Evolutionary conservation across 2,797 vertebrate genomes (phyloP).

Genomic region (Anniella stebbinsi): DNA sequence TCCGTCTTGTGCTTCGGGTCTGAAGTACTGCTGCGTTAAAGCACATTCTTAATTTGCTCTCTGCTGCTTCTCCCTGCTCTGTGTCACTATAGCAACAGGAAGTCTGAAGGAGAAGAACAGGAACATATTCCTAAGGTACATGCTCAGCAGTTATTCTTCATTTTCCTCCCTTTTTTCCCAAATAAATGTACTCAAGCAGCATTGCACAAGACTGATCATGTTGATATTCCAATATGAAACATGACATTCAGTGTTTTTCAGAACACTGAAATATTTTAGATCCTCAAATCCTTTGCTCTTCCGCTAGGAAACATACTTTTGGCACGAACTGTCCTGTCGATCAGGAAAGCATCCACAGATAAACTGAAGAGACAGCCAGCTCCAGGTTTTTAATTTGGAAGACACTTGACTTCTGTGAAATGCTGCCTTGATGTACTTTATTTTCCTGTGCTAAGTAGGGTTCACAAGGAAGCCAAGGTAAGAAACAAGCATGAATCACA

Average conservation of each 20-base stretch:
- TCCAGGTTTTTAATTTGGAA: background rate
- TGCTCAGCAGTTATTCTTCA: background rate
- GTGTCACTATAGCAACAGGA: slow-evolving; percentile 41
- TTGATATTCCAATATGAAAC: background rate
- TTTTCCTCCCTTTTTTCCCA: no score
- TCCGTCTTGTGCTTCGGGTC: slow-evolving; percentile 9
- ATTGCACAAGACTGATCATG: background rate
- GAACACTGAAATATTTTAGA: background rate
- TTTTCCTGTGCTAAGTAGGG: background rate
- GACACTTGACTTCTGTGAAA: background rate
- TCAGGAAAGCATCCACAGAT: background rate
- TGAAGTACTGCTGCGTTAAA: slow-evolving; percentile 21
- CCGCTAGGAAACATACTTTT: background rate
- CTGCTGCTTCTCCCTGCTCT: slow-evolving; percentile 8
- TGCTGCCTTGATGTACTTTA: background rate
- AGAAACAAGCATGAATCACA: background rate
- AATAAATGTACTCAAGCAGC: background rate
- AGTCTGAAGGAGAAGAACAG: slow-evolving; percentile 13
- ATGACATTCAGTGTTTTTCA: background rate
- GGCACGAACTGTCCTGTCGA: background rate
- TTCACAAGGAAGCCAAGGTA: background rate
- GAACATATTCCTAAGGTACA: background rate
- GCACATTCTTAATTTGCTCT: slow-evolving; percentile 31
- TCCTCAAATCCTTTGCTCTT: background rate
- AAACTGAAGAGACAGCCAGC: background rate